These are phyloP conservation scores for Apistogramma diplotaenia DNA, from an alignment of 2,113 vertebrate genomes.

Conservation along the genomic window DNA sequence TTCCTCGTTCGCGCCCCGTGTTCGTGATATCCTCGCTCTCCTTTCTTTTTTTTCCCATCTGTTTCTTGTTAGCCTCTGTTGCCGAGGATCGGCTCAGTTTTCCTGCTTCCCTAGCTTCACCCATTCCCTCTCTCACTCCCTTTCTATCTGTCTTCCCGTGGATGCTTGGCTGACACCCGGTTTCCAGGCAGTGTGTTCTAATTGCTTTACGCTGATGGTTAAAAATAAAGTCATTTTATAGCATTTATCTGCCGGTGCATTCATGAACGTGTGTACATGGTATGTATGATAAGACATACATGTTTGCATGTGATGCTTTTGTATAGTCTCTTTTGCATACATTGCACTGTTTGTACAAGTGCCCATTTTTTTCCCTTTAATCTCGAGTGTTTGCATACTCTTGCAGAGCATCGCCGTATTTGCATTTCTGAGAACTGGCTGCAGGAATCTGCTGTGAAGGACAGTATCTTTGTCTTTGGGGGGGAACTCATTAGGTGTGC, in stretches of 20 bases:
- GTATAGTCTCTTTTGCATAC: background rate
- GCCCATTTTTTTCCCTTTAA: background rate
- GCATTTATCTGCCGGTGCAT: constrained; percentile 4
- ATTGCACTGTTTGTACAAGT: background rate
- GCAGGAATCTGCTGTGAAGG: constrained; percentile 46
- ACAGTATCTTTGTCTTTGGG: constrained; percentile 58
- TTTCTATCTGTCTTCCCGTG: background rate
- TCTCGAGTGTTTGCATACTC: background rate
- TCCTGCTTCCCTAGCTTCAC: background rate
- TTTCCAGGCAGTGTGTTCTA: constrained; percentile 54
- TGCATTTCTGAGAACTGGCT: constrained; percentile 26
- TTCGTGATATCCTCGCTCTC: background rate
- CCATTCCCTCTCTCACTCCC: background rate
- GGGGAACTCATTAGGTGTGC: constrained; percentile 54
- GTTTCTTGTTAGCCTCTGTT: constrained; percentile 47
- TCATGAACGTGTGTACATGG: background rate
- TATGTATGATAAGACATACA: background rate
- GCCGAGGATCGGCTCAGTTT: constrained; percentile 9
- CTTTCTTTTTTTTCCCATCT: constrained; percentile 31
- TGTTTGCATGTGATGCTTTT: background rate
- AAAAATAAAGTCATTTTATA: constrained; percentile 29
- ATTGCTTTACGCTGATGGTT: constrained; percentile 62
- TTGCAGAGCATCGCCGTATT: background rate
- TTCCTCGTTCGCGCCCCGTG: constrained; percentile 1
- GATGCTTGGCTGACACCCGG: constrained; percentile 61